These are phyloP conservation scores for Lacerta agilis DNA, from an alignment of 2,797 vertebrate genomes.

Conservation along the genomic window DNA sequence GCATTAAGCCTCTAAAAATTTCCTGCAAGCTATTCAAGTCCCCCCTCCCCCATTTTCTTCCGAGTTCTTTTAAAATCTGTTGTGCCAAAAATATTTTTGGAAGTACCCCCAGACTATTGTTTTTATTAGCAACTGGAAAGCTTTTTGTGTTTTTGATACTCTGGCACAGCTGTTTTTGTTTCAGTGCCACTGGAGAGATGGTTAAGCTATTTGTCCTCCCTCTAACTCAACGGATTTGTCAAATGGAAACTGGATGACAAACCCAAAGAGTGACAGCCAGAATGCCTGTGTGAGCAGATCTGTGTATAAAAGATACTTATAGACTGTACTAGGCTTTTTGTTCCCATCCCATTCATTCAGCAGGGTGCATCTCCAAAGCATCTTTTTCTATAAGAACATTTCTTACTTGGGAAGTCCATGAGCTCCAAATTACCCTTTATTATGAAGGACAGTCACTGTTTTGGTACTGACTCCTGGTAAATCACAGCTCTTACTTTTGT, in stretches of 20 bases:
- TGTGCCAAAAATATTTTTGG: slow-evolving; percentile 78
- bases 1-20: slow-evolving; percentile 35
- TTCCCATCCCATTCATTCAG: slow-evolving; percentile 58
- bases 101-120: slow-evolving; percentile 78
- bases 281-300: slow-evolving; percentile 36
- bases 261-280: slow-evolving; percentile 41
- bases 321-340: background rate
- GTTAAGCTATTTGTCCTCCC: slow-evolving; percentile 79
- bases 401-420: slow-evolving; percentile 54
- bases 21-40: slow-evolving; percentile 30
- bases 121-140: slow-evolving; percentile 80
- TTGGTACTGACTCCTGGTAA: background rate
- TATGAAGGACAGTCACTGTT: background rate
- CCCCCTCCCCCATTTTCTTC: slow-evolving; percentile 55
- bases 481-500: background rate
- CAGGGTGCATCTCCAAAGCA: slow-evolving; percentile 45
- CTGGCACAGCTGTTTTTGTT: slow-evolving; percentile 81
- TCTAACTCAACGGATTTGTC: slow-evolving; percentile 75
- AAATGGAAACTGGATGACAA: slow-evolving; percentile 48
- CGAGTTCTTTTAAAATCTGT: slow-evolving; percentile 72
- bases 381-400: slow-evolving; percentile 40
- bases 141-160: slow-evolving; percentile 81
- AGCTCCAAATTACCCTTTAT: background rate
- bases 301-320: slow-evolving; percentile 22
- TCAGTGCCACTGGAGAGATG: slow-evolving; percentile 77